Base-by-base conservation (phyloP, 2,888 invertebrate genomes). In the Melolontha melolontha region DNA sequence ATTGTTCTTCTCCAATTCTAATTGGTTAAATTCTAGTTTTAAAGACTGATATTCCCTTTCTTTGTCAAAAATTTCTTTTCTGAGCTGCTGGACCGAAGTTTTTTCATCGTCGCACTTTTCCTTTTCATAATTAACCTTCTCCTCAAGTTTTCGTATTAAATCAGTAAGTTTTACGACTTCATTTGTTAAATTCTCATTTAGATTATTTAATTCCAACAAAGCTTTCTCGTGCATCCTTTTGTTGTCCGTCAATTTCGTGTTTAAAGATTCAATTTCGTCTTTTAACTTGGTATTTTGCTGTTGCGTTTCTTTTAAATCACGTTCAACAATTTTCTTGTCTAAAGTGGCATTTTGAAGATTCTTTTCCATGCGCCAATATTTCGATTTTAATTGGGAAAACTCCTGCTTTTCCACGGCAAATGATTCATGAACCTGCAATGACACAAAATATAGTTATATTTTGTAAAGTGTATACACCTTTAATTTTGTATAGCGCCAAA, bases 311-410 rank as follows among this genome's bases (percentile, higher is more conserved):
- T 91, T 90, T 63, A 87, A 83, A 76, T 91, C 88, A 0, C 91
- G 82, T 29, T 86, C 81, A 0, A 87, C 84, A 67, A 90, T 86
- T 71, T 90, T 86, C 73, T 89, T 88, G 74, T 91, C 91, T 51
- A 89, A 80, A 73, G 88, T 85, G 0, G 86, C 84, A 74, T 91
- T 89, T 0, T 87, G 86, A 0, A 91, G 75, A 75, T 91, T 89
- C 71, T 89, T 90, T 75, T 91, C 91, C 82, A 90, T 88, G 63
- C 92, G 89, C 92, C 92, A 93, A 44, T 90, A 85, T 22, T 89
- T 88, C 12, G 90, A 83, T 78, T 92, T 90, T 0, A 92, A 87
- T 8, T 91, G 87, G 40, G 89, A 86, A 0, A 91, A 85, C 72
- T 90, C 89, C 81, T 93, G 91, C 8, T 89, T 87, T 72, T 93